These are phyloP conservation scores for Crocallis elinguaria DNA, from an alignment of 2,888 invertebrate species.

Conservation along the genomic window DNA sequence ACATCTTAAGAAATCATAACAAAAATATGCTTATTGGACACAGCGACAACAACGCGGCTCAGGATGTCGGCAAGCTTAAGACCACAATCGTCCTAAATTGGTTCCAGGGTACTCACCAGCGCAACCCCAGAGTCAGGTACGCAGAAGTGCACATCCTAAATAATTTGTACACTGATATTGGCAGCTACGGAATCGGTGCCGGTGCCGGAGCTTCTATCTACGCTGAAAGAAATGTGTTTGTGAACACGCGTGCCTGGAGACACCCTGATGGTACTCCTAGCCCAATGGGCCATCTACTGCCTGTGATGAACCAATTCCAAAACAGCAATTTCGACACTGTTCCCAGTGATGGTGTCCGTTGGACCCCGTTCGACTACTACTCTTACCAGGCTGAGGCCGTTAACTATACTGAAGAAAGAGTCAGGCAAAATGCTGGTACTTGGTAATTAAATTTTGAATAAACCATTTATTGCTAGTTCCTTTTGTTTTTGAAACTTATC, in stretches of 20 bases:
- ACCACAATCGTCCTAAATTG: slow-evolving; percentile 20
- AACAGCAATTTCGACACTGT: no score
- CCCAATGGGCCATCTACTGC: no score
- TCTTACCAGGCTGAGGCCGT: no score
- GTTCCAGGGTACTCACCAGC: slow-evolving; percentile 28
- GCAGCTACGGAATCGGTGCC: slow-evolving; percentile 27
- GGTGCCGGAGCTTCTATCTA: slow-evolving; percentile 27
- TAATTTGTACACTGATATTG: slow-evolving; percentile 32
- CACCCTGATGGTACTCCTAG: slow-evolving; percentile 20
- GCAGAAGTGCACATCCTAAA: slow-evolving; percentile 32
- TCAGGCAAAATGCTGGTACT: no score
- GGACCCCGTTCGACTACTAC: no score
- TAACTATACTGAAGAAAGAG: no score
- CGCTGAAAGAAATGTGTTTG: slow-evolving; percentile 32
- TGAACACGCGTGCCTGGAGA: slow-evolving; percentile 23
- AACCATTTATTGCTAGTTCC: no score
- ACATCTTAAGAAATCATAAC: slow-evolving; percentile 36
- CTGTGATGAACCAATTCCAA: no score
- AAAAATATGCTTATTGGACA: slow-evolving; percentile 29
- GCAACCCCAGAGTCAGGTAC: slow-evolving; percentile 31
- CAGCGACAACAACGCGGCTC: slow-evolving; percentile 21
- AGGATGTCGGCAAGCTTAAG: slow-evolving; percentile 28
- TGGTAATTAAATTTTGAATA: no score
- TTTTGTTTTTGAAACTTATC: no score
- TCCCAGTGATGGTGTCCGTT: no score